Base-by-base conservation (phyloP, 1,140 invertebrate species). In the Andrena cerasifolii region DNA sequence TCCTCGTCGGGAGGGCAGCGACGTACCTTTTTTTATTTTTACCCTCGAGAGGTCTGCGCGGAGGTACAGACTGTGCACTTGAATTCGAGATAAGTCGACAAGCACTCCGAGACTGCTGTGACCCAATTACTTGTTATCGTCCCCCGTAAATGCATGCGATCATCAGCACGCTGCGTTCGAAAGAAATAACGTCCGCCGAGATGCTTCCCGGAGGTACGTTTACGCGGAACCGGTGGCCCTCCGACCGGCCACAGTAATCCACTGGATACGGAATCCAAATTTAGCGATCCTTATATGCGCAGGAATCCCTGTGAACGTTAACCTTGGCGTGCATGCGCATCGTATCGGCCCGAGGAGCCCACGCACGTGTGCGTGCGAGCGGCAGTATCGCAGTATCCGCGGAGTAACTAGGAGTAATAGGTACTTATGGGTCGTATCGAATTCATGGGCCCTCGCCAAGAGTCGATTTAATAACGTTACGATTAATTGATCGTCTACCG, bases 401-500 rank as follows among this genome's bases (percentile, higher is more conserved):
- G 53, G 24, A 67, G 73, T 56, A 72, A 62, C 54, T 51, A 67
- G n/a, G 65, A 71, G 33, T 80, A 62, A 77, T 77, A 18, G 74
- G 45, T 59, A 54, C 74, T 70, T 59, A 61, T n/a, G 21, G 24
- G 33, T 26, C 54, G 49, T 67, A 68, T 82, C 81, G 74, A 78
- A 83, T 83, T 83, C 67, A 53, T 53, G 31, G 82, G 40, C 49
- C 54, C 49, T 66, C 43, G 21, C 47, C 33, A 28, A 12, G 54
- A 26, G 62, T 68, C 53, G 59, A 78, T 61, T 76, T 72, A 79
- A 78, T 56, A 68, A 53, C 28, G 24, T 78, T 53, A 68, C 62
- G 71, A 79, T 79, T 78, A 73, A 82, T 83, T 68, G 58, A n/a
- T 36, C 31, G 36, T 51, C 65, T 51, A 40, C n/a, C 28, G 43